phyloP scores from a whole-genome alignment of 2,113 vertebrate genomes.

The Channa maculata region DNA sequence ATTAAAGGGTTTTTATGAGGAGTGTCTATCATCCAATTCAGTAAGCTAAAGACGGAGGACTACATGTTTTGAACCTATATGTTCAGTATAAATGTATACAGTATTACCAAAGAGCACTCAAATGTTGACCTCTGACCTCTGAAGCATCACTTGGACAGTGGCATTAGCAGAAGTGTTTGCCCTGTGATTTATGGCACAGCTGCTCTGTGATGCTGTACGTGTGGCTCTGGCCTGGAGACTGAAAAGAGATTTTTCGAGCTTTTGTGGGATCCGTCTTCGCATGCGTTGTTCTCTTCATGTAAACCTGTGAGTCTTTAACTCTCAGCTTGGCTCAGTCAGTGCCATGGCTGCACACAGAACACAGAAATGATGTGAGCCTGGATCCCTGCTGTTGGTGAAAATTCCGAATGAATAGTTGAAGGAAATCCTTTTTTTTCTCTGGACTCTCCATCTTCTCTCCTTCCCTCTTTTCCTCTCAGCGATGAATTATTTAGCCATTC shows the following conservation, averaged over 20 bases:
- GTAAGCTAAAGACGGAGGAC: too few relatives aligned
- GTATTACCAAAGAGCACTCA: neutral
- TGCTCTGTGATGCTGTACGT: neutral
- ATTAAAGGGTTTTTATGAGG: too few relatives aligned
- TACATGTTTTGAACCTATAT: too few relatives aligned
- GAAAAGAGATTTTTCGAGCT: slow-evolving; percentile 7
- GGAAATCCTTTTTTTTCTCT: slow-evolving; percentile 16
- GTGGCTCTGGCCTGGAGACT: slow-evolving; percentile 6
- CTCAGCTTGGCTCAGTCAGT: slow-evolving; percentile 23
- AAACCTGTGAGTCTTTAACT: slow-evolving; percentile 7
- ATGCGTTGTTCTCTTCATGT: neutral
- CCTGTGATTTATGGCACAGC: neutral
- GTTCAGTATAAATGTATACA: too few relatives aligned
- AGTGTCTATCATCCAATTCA: too few relatives aligned
- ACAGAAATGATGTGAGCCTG: neutral
- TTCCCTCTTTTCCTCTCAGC: slow-evolving; percentile 4
- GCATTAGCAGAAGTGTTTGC: neutral
- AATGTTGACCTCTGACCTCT: slow-evolving; percentile 29
- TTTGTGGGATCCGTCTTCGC: neutral
- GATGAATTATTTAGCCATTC: slow-evolving; percentile 45
- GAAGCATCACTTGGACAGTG: too few relatives aligned
- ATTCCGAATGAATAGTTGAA: neutral
- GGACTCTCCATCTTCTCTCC: slow-evolving; percentile 6
- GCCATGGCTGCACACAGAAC: neutral
- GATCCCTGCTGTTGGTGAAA: slow-evolving; percentile 1